Percentiles rank a stretch among this genome's conserved stretches.
Evolutionary conservation across 2,888 invertebrate species (phyloP).

Genomic region (Amblyjoppa proteus): DNA sequence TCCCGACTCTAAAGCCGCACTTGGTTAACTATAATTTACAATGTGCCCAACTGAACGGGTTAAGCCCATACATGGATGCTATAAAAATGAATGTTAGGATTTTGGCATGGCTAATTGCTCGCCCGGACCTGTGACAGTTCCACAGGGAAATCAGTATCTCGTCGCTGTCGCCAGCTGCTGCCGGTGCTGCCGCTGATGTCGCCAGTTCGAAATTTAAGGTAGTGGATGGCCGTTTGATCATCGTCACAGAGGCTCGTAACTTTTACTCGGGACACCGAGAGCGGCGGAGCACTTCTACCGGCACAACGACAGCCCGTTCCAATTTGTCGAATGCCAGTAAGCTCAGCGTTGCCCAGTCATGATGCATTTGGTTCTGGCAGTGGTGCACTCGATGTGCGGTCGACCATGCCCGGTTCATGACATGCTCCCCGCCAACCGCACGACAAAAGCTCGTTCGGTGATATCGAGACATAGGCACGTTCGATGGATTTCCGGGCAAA

Average conservation of each 20-base stretch:
- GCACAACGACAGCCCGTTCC: slow-evolving; percentile 50
- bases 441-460: slow-evolving; percentile 52
- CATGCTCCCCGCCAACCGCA: slow-evolving; percentile 18
- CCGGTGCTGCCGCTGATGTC: slow-evolving; percentile 5
- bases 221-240: slow-evolving; percentile 44
- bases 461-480: slow-evolving; percentile 43
- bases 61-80: neutral
- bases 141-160: slow-evolving; percentile 33
- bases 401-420: slow-evolving; percentile 37
- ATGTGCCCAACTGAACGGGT: neutral
- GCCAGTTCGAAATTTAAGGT: slow-evolving; percentile 53
- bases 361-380: slow-evolving; percentile 45
- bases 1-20: too few relatives aligned
- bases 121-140: slow-evolving; percentile 14
- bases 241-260: slow-evolving; percentile 47
- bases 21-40: too few relatives aligned
- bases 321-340: slow-evolving; percentile 56
- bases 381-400: slow-evolving; percentile 30
- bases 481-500: slow-evolving; percentile 3
- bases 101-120: slow-evolving; percentile 17
- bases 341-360: slow-evolving; percentile 21
- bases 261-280: slow-evolving; percentile 26
- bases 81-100: slow-evolving; percentile 21
- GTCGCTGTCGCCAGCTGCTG: neutral
- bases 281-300: slow-evolving; percentile 31